phyloP scores from a whole-genome alignment of 2,113 vertebrate species.

The Cervus canadensis region DNA sequence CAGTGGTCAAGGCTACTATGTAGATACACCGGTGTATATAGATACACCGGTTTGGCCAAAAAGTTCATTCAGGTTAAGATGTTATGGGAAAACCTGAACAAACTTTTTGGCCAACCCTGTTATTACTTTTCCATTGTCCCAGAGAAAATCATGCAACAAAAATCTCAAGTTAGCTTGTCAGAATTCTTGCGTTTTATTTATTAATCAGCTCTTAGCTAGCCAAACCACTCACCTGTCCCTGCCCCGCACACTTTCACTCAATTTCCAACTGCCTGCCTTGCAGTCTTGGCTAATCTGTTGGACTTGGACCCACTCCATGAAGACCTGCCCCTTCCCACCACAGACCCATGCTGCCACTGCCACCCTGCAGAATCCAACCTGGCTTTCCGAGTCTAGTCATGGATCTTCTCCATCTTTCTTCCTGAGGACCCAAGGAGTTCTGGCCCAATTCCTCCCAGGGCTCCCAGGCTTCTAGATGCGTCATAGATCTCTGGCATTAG shows the following conservation, averaged over 20 bases:
- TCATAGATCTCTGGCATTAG: not conserved
- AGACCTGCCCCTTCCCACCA: not conserved
- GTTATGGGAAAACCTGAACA: not conserved
- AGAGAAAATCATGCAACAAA: not conserved
- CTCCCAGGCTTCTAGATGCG: not conserved
- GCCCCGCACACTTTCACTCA: not conserved
- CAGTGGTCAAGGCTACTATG: not conserved
- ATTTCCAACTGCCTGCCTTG: not conserved
- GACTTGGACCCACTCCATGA: not conserved
- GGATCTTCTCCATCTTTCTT: not conserved
- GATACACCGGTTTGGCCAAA: not conserved
- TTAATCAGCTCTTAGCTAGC: not conserved
- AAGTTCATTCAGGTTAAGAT: not conserved
- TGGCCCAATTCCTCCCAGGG: not conserved
- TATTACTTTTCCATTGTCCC: not conserved
- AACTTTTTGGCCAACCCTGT: not conserved
- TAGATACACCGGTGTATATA: too few species aligned
- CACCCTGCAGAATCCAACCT: not conserved
- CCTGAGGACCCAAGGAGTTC: not conserved
- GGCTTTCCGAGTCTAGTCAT: not conserved
- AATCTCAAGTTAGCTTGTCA: not conserved
- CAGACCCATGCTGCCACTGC: rapidly evolving
- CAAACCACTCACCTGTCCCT: not conserved
- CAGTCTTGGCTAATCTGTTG: not conserved
- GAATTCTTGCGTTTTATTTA: not conserved